Percentiles rank a stretch among this genome's conserved stretches.
Conservation (phyloP, 1,140 invertebrate species). For the Bombus pyrosoma region DNA sequence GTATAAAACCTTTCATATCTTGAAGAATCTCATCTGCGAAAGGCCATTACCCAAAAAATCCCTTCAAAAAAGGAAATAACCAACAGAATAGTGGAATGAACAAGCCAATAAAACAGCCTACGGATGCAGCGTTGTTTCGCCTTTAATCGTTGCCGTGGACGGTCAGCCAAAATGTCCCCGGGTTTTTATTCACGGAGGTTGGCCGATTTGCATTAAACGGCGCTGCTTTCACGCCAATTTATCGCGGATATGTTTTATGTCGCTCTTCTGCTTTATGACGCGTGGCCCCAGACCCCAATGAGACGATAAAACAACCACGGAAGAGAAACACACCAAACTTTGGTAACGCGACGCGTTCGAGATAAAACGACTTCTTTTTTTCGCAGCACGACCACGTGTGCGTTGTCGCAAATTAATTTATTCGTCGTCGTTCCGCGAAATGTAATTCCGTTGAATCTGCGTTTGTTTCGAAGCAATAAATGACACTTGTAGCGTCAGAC, state of each 20-base stretch:
- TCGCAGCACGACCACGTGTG: background rate
- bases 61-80: background rate
- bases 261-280: slow-evolving; percentile 25
- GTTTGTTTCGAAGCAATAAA: slow-evolving; percentile 1
- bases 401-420: slow-evolving; percentile 8
- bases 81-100: background rate
- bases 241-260: slow-evolving; percentile 17
- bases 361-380: slow-evolving; percentile 11
- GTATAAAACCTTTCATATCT: no score
- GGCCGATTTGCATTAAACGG: slow-evolving; percentile 18
- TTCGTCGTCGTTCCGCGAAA: background rate
- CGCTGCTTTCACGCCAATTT: slow-evolving; percentile 12
- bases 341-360: background rate
- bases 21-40: no score
- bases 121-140: background rate
- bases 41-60: no score
- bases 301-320: slow-evolving; percentile 11
- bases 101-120: background rate
- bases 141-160: background rate
- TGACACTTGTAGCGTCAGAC: background rate
- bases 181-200: background rate
- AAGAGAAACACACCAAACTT: background rate
- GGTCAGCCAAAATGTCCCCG: background rate
- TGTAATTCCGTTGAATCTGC: background rate
- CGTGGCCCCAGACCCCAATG: background rate